Evolutionary conservation across 2,113 vertebrate genomes (phyloP).

Genomic region (Clupea harengus): DNA sequence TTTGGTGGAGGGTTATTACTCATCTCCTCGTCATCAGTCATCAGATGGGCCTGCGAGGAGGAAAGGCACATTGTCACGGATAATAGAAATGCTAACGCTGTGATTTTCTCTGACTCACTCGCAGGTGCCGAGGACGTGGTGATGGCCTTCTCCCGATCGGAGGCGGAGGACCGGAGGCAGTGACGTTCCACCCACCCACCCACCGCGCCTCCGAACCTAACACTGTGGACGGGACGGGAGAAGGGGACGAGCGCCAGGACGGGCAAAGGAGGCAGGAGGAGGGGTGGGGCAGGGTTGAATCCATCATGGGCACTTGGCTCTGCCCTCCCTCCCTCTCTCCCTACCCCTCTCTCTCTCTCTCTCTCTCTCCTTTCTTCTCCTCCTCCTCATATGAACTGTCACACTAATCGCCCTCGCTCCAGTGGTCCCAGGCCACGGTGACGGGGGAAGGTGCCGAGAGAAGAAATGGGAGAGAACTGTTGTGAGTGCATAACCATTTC

Average conservation of each 20-base stretch:
- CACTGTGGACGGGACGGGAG: constrained; percentile 64
- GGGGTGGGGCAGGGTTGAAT: constrained; percentile 45
- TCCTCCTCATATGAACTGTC: constrained; percentile 54
- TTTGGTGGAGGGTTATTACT: background rate
- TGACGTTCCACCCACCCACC: constrained; percentile 64
- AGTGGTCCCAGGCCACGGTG: constrained; percentile 50
- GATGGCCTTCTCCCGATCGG: constrained; percentile 98
- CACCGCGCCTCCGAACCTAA: constrained; percentile 51
- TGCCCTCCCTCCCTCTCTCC: background rate
- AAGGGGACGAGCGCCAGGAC: background rate
- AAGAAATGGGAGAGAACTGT: constrained; percentile 40
- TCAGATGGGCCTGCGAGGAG: background rate
- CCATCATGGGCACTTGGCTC: constrained; percentile 5
- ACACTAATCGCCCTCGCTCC: constrained; percentile 49
- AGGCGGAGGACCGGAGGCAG: constrained; percentile 95
- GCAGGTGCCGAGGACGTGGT: constrained; percentile 97
- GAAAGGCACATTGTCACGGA: background rate
- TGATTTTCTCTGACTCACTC: background rate
- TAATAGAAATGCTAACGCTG: background rate
- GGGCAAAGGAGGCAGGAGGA: constrained; percentile 25
- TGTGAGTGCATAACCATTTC: constrained; percentile 19
- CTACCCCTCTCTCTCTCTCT: constrained; percentile 26
- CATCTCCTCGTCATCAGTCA: background rate
- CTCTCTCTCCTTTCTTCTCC: constrained; percentile 22
- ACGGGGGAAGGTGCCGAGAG: constrained; percentile 54